phyloP scores from a whole-genome alignment of 1,140 invertebrate species.

The Papilio helenus region DNA sequence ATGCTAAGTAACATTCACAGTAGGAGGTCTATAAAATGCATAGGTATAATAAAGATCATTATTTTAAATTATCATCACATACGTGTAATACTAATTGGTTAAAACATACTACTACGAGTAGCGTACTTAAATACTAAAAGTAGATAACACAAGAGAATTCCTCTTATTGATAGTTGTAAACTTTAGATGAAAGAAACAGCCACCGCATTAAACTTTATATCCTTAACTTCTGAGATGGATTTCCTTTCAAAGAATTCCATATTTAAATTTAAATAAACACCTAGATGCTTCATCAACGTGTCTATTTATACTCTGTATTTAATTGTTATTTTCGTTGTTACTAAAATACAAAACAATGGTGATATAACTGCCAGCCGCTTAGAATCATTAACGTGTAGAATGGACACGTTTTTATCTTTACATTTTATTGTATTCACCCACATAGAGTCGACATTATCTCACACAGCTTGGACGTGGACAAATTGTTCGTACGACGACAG shows the following conservation, averaged over 20 bases:
- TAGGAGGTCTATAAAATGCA: neutral
- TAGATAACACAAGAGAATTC: too few species aligned
- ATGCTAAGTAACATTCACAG: neutral
- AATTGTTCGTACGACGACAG: slow-evolving; percentile 14
- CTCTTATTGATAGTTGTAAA: too few species aligned
- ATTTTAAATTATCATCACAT: neutral
- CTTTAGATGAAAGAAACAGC: too few species aligned
- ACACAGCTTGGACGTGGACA: slow-evolving; percentile 9
- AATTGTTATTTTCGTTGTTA: neutral
- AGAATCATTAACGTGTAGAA: neutral
- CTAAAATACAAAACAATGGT: slow-evolving; percentile 11
- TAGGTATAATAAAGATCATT: neutral
- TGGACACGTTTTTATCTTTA: slow-evolving; percentile 10
- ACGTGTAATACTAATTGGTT: neutral
- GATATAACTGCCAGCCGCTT: slow-evolving; percentile 3
- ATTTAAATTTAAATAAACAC: too few species aligned
- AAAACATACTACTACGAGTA: neutral
- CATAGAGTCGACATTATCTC: slow-evolving; percentile 23
- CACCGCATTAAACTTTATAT: too few species aligned
- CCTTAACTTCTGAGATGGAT: too few species aligned
- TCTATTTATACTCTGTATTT: neutral
- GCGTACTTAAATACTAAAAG: neutral
- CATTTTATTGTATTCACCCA: slow-evolving; percentile 24
- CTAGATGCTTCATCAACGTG: too few species aligned
- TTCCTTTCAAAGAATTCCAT: too few species aligned